phyloP scores from a whole-genome alignment of 1,140 invertebrate species.

The Sinella curviseta region DNA sequence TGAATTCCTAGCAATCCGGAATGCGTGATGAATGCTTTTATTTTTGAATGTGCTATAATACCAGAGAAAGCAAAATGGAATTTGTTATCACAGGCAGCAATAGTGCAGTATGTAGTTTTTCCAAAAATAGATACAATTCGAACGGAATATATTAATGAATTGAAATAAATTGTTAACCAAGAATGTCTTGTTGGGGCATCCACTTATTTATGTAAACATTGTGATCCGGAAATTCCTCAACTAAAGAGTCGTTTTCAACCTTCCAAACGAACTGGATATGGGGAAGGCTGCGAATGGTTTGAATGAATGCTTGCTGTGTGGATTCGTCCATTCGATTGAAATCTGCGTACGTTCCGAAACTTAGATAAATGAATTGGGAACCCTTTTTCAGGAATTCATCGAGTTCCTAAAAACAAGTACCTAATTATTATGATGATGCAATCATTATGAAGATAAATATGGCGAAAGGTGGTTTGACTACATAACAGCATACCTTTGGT shows the following conservation, averaged over 20 bases:
- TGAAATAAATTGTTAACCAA: conserved; percentile 36
- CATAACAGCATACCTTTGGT: conserved; percentile 15
- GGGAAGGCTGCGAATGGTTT: neutral
- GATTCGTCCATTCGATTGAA: neutral
- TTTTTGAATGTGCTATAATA: conserved; percentile 51
- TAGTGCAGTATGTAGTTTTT: too few relatives aligned
- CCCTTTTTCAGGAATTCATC: conserved; percentile 57
- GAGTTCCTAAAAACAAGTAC: conserved; percentile 53
- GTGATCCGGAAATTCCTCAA: conserved; percentile 53
- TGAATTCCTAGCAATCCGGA: conserved; percentile 56
- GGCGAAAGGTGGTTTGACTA: neutral
- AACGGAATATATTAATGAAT: neutral
- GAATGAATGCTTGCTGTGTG: conserved; percentile 3
- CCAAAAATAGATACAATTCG: too few relatives aligned
- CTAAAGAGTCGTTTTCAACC: conserved; percentile 59
- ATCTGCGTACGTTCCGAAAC: conserved; percentile 54
- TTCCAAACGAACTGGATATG: conserved; percentile 60
- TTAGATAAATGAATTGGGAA: conserved; percentile 60
- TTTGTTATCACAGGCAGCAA: neutral
- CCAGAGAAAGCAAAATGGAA: neutral
- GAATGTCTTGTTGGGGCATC: conserved; percentile 51
- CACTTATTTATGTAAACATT: conserved; percentile 50
- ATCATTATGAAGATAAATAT: too few relatives aligned
- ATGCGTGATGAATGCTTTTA: conserved; percentile 55
- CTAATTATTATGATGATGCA: neutral